Percentiles rank a stretch among this genome's conserved stretches.
Evolutionary conservation across 1,140 invertebrate species (phyloP).

Genomic region (Neotoxoptera formosana): DNA sequence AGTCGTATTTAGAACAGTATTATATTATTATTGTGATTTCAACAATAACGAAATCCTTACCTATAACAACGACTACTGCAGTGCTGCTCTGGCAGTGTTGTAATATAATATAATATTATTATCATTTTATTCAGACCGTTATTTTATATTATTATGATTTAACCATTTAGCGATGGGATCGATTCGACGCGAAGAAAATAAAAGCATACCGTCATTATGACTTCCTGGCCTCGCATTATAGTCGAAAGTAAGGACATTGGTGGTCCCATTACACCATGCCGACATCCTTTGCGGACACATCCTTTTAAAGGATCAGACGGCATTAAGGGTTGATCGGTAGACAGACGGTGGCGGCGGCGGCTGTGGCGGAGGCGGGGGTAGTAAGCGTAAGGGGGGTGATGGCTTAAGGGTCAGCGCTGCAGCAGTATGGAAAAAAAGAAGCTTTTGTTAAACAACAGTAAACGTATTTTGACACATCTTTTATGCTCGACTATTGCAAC

Average conservation of each 20-base stretch:
- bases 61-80: not conserved
- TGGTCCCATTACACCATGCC: not conserved
- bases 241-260: slow-evolving; percentile 16
- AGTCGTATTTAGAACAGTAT: not conserved
- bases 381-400: not conserved
- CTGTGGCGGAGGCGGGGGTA: no score
- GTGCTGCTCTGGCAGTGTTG: no score
- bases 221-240: not conserved
- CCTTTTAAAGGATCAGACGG: slow-evolving; percentile 56
- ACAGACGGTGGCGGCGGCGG: slow-evolving; percentile 6
- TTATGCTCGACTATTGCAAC: slow-evolving; percentile 23
- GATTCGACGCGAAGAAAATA: not conserved
- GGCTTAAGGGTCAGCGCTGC: slow-evolving; percentile 24
- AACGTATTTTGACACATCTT: slow-evolving; percentile 44
- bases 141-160: not conserved
- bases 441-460: slow-evolving; percentile 54
- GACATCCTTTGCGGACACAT: slow-evolving; percentile 36
- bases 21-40: not conserved
- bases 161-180: not conserved
- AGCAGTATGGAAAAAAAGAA: slow-evolving; percentile 16
- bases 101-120: not conserved
- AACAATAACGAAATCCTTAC: not conserved
- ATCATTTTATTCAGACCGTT: not conserved
- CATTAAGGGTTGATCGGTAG: slow-evolving; percentile 46
- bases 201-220: not conserved